phyloP scores from a whole-genome alignment of 2,113 vertebrate species.

The Myocastor coypus region DNA sequence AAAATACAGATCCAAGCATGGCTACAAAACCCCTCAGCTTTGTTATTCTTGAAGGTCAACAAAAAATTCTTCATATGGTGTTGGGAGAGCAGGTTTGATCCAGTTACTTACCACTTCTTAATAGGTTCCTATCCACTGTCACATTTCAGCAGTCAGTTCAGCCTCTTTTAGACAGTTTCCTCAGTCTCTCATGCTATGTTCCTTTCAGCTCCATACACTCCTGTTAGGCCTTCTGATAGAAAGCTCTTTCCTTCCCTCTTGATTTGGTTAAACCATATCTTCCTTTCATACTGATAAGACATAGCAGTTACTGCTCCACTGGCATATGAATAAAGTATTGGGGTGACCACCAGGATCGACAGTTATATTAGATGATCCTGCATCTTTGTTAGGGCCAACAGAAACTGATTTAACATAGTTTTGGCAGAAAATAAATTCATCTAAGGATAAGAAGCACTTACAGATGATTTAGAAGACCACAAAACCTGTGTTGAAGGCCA shows the following conservation, averaged over 20 bases:
- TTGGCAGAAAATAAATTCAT: conserved; percentile 43
- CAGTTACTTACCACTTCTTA: background rate
- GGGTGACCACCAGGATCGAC: background rate
- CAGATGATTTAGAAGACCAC: background rate
- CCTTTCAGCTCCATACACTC: background rate
- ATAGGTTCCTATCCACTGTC: background rate
- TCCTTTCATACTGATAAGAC: conserved; percentile 23
- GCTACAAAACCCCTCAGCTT: conserved; percentile 7
- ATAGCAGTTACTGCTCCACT: conserved; percentile 3
- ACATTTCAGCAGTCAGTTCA: conserved; percentile 8
- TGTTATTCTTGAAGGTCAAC: background rate
- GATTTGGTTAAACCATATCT: background rate
- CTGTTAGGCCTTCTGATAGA: background rate
- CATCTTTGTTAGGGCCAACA: conserved; percentile 1
- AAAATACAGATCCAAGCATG: conserved; percentile 27
- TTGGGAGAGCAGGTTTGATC: background rate
- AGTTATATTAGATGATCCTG: background rate
- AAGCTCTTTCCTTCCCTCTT: conserved; percentile 1
- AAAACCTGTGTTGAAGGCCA: background rate
- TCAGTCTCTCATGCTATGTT: background rate
- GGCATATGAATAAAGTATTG: background rate
- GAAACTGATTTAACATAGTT: background rate
- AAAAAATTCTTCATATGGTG: conserved; percentile 24
- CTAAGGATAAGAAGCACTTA: background rate
- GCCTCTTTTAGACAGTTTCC: background rate